Conservation (phyloP, 1,140 invertebrate species). For the Magallana ariakensis region DNA sequence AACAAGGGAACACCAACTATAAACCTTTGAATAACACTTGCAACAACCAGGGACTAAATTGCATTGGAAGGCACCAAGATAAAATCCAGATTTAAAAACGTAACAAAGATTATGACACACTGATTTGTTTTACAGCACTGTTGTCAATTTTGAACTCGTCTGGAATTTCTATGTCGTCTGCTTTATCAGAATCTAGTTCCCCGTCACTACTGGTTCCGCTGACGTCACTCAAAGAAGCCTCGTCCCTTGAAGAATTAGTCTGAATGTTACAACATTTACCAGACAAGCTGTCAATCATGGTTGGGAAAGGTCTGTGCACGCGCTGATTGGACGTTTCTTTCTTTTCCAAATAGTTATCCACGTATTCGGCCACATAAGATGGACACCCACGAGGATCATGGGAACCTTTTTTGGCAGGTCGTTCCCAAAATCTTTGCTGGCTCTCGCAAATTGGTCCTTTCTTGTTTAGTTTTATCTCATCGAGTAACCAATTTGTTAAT, state of each 20-base stretch:
- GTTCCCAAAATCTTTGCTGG: slow-evolving; percentile 75
- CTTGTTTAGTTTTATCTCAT: slow-evolving; percentile 76
- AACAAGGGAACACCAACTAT: too few relatives aligned
- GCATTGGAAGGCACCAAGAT: background rate
- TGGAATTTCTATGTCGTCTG: slow-evolving; percentile 18
- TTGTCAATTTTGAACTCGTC: slow-evolving; percentile 17
- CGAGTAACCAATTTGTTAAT: slow-evolving; percentile 71
- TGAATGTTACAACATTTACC: slow-evolving; percentile 48
- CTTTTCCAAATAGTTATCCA: slow-evolving; percentile 60
- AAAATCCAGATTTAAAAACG: too few relatives aligned
- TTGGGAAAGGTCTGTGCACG: slow-evolving; percentile 74
- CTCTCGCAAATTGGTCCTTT: slow-evolving; percentile 64
- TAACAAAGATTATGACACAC: too few relatives aligned
- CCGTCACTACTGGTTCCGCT: slow-evolving; percentile 18
- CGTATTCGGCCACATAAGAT: slow-evolving; percentile 70
- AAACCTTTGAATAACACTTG: too few relatives aligned
- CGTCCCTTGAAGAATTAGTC: slow-evolving; percentile 50
- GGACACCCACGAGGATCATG: slow-evolving; percentile 77
- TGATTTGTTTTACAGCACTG: background rate
- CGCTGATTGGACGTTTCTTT: slow-evolving; percentile 34
- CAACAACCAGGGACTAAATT: background rate
- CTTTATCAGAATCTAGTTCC: background rate
- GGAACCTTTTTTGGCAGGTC: slow-evolving; percentile 38
- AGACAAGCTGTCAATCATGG: slow-evolving; percentile 68
- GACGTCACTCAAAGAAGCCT: background rate